These are phyloP conservation scores for Nicator chloris DNA, from an alignment of 2,113 vertebrate genomes.

Conservation along the genomic window DNA sequence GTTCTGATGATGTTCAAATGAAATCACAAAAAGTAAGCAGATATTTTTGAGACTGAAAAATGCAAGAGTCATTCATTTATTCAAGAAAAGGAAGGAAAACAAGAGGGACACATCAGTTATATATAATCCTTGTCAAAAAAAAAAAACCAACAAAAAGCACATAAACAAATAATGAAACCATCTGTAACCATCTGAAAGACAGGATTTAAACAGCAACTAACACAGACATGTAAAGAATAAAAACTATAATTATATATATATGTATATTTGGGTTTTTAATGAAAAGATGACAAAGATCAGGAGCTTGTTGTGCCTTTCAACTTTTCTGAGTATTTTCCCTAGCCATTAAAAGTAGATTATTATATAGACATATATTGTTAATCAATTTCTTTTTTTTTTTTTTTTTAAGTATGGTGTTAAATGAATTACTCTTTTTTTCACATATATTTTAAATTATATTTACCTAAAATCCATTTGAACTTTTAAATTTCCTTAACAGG, in stretches of 20 bases:
- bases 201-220: not conserved
- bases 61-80: accelerated
- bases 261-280: not conserved
- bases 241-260: not conserved
- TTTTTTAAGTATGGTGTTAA: not conserved
- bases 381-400: not conserved
- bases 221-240: not conserved
- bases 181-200: not conserved
- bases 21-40: not conserved
- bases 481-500: not conserved
- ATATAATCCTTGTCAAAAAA: not conserved
- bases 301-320: not conserved
- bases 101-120: not conserved
- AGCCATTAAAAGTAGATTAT: not conserved
- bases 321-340: not conserved
- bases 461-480: not conserved
- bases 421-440: not conserved
- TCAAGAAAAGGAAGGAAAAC: not conserved
- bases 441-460: not conserved
- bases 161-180: not conserved
- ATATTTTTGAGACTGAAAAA: not conserved
- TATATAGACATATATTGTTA: not conserved
- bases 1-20: not conserved
- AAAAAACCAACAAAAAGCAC: not conserved
- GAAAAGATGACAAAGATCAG: not conserved